Evolutionary conservation across 1,140 invertebrate genomes (phyloP).

Genomic region (Magallana gigas): DNA sequence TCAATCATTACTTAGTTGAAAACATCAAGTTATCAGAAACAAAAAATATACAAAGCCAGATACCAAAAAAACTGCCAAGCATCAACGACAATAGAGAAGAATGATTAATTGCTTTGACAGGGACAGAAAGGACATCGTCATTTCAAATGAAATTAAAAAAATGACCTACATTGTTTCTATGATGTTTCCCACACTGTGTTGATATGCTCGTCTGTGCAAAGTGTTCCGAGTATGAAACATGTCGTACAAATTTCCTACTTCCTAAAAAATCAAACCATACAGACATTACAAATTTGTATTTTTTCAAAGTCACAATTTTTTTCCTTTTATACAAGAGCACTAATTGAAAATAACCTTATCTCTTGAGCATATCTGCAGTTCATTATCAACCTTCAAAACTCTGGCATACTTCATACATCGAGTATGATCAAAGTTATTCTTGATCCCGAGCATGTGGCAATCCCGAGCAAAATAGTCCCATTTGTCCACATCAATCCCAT

Average conservation of each 20-base stretch:
- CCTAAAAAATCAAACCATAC: conserved; percentile 59
- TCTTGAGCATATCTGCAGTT: conserved; percentile 78
- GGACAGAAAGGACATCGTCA: background rate
- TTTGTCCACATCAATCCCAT: conserved; percentile 86
- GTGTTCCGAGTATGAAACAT: conserved; percentile 80
- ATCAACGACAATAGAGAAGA: too few species aligned
- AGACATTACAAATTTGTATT: too few species aligned
- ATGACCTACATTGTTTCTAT: conserved; percentile 80
- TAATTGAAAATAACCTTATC: conserved; percentile 76
- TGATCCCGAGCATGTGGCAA: conserved; percentile 80
- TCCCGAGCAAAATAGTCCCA: conserved; percentile 86
- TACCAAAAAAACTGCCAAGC: too few species aligned
- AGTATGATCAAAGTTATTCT: conserved; percentile 79
- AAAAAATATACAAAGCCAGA: too few species aligned
- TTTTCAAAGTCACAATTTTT: too few species aligned
- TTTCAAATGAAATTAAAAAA: background rate
- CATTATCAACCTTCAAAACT: conserved; percentile 73
- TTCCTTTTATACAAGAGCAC: too few species aligned
- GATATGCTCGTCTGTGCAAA: conserved; percentile 81
- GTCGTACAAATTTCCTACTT: conserved; percentile 77
- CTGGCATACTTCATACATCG: conserved; percentile 78
- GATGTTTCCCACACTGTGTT: conserved; percentile 79
- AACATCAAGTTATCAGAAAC: too few species aligned
- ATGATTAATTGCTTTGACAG: too few species aligned
- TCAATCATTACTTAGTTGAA: too few species aligned